Conservation (phyloP, 2,797 vertebrate species). For the Geotrypetes seraphini region DNA sequence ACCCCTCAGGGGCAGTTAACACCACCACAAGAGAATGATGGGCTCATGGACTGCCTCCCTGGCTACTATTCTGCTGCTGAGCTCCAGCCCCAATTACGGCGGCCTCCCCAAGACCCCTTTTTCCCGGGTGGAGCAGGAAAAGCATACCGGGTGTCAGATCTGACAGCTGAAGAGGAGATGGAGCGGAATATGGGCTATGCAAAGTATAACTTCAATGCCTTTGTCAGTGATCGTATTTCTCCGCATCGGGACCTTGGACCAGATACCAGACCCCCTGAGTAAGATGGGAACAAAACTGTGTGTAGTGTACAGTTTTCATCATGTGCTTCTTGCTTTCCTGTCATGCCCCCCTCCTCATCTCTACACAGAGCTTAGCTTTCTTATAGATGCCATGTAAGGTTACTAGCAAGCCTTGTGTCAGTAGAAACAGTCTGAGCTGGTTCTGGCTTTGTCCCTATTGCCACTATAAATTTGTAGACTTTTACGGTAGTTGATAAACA, state of each 20-base stretch:
- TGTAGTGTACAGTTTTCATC: too few species aligned
- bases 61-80: neutral
- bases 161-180: neutral
- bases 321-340: too few species aligned
- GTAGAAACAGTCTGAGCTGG: too few species aligned
- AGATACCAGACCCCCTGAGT: neutral
- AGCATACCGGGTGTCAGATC: neutral
- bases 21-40: neutral
- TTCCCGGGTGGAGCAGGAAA: neutral
- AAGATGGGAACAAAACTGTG: too few species aligned
- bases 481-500: too few species aligned
- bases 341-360: too few species aligned
- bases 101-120: neutral
- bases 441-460: too few species aligned
- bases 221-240: neutral
- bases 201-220: neutral
- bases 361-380: too few species aligned
- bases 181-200: neutral
- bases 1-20: neutral
- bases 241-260: neutral
- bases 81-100: neutral
- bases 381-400: too few species aligned
- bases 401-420: too few species aligned
- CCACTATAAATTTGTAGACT: too few species aligned
- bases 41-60: neutral